Conservation (phyloP, 1,140 invertebrate species). For the Riptortus pedestris region DNA sequence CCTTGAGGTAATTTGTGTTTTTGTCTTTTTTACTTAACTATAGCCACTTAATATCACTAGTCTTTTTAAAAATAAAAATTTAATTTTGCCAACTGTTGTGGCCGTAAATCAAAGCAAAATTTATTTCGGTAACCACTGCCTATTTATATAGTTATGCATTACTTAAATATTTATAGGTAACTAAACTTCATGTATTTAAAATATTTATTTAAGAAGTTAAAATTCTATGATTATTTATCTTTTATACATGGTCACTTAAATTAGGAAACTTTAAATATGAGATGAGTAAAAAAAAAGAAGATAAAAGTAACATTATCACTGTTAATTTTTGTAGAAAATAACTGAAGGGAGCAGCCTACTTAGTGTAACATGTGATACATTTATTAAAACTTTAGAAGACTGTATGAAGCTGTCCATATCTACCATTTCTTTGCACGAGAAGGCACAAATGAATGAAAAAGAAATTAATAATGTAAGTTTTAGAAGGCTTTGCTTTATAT, state of each 20-base stretch:
- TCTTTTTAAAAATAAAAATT: too few relatives aligned
- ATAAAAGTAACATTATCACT: too few relatives aligned
- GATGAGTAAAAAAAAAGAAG: too few relatives aligned
- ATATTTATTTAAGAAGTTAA: not conserved
- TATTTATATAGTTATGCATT: too few relatives aligned
- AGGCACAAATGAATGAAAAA: conserved; percentile 14
- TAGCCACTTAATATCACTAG: too few relatives aligned
- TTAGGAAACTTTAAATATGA: too few relatives aligned
- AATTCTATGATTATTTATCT: not conserved
- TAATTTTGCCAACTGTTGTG: too few relatives aligned
- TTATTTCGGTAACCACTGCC: too few relatives aligned
- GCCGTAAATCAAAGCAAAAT: too few relatives aligned
- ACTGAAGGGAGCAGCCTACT: conserved; percentile 63
- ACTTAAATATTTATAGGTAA: not conserved
- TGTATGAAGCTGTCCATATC: conserved; percentile 43
- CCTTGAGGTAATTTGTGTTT: conserved; percentile 42
- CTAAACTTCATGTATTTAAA: not conserved
- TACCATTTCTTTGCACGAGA: conserved; percentile 14
- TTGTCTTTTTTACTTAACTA: too few relatives aligned
- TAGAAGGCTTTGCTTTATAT: not conserved
- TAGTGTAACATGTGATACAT: conserved; percentile 70
- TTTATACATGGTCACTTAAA: too few relatives aligned
- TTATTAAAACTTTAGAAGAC: conserved; percentile 69
- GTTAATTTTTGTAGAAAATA: conserved; percentile 50
- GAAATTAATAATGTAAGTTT: conserved; percentile 23